Evolutionary conservation across 2,888 invertebrate genomes (phyloP).

Genomic region (Fragum whitleyi): DNA sequence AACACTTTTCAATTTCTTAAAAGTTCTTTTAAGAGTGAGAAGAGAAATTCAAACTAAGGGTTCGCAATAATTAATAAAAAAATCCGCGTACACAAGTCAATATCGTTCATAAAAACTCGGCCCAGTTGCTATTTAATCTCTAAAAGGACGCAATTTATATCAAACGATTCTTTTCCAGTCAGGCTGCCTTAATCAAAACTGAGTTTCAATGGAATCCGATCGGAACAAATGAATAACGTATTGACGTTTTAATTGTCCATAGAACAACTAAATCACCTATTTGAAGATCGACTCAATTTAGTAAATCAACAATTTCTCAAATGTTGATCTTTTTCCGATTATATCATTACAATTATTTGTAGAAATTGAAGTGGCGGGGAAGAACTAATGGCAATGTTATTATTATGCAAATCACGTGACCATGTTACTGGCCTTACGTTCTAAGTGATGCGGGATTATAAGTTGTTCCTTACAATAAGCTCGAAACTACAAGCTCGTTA

Average conservation of each 20-base stretch:
- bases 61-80: not conserved
- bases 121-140: not conserved
- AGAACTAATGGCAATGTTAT: slow-evolving; percentile 3
- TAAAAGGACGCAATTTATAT: slow-evolving; percentile 1
- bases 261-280: slow-evolving; percentile 7
- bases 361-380: not conserved
- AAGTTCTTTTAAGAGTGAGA: no score
- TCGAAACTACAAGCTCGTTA: slow-evolving; percentile 21
- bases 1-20: no score
- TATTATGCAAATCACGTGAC: slow-evolving; percentile 31
- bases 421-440: slow-evolving; percentile 22
- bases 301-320: not conserved
- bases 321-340: not conserved
- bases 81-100: not conserved
- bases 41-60: no score
- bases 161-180: not conserved
- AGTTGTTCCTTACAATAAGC: slow-evolving; percentile 29
- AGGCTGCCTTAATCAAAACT: not conserved
- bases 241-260: slow-evolving; percentile 24
- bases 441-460: slow-evolving; percentile 37
- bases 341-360: not conserved
- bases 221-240: slow-evolving; percentile 6
- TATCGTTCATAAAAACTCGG: not conserved
- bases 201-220: slow-evolving; percentile 12
- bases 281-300: not conserved